These are phyloP conservation scores for Ariopsis seemanni DNA, from an alignment of 2,113 vertebrate species.

Conservation along the genomic window DNA sequence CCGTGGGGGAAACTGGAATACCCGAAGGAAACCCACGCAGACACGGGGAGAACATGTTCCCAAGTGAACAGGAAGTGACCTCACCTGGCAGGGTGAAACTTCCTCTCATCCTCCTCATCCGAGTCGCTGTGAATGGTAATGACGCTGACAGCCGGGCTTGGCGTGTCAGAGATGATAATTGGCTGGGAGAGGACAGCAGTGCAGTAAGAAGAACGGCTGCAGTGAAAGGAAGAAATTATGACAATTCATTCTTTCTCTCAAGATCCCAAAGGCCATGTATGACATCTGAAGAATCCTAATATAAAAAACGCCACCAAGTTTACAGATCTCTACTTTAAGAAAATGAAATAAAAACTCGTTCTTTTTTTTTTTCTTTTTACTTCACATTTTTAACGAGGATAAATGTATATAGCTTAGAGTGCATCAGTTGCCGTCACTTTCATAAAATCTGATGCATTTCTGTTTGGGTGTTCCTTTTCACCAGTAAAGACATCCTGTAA, in stretches of 20 bases:
- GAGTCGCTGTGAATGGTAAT: constrained; percentile 99
- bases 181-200: constrained; percentile 79
- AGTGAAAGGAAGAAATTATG: constrained; percentile 51
- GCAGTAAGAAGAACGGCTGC: constrained; percentile 62
- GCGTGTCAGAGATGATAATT: constrained; percentile 95
- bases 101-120: constrained; percentile 94
- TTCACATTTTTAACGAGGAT: neutral
- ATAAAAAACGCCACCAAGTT: no score
- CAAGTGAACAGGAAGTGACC: neutral
- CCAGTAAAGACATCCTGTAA: no score
- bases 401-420: neutral
- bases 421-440: no score
- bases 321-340: no score
- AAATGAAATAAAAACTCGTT: neutral
- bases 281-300: no score
- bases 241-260: neutral
- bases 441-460: no score
- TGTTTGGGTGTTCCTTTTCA: no score
- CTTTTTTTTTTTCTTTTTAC: neutral
- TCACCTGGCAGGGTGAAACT: constrained; percentile 92
- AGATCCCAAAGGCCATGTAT: neutral
- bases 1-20: no score
- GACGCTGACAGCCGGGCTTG: constrained; percentile 95
- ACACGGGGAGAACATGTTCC: no score
- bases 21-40: no score